phyloP scores from a whole-genome alignment of 1,140 invertebrate species.

The Colletes latitarsis region DNA sequence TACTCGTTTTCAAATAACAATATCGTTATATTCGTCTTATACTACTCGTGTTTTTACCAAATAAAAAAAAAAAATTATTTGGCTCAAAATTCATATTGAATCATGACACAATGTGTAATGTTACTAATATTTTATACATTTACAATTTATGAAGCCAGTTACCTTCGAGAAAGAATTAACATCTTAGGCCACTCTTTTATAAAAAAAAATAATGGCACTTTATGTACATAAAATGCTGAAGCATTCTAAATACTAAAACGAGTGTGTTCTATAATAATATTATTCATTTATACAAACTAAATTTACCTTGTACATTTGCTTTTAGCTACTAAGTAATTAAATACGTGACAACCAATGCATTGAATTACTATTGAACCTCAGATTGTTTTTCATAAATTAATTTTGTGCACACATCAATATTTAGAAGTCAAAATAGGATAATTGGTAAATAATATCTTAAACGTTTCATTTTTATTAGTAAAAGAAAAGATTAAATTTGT shows the following conservation, averaged over 20 bases:
- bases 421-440: neutral
- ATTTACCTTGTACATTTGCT: slow-evolving; percentile 42
- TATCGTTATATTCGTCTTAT: slow-evolving; percentile 40
- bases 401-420: slow-evolving; percentile 15
- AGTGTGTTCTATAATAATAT: slow-evolving; percentile 40
- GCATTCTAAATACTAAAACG: slow-evolving; percentile 38
- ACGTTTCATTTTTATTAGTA: neutral
- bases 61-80: neutral
- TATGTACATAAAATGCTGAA: slow-evolving; percentile 41
- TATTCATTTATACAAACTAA: slow-evolving; percentile 44
- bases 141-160: slow-evolving; percentile 24
- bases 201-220: slow-evolving; percentile 16
- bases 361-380: slow-evolving; percentile 8
- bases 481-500: neutral
- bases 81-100: slow-evolving; percentile 37
- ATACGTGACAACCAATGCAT: slow-evolving; percentile 31
- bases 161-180: slow-evolving; percentile 7
- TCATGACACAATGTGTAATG: slow-evolving; percentile 8
- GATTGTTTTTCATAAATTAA: slow-evolving; percentile 10
- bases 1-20: slow-evolving; percentile 8
- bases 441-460: neutral
- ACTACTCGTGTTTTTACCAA: slow-evolving; percentile 33
- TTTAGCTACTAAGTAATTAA: slow-evolving; percentile 43
- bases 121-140: slow-evolving; percentile 51
- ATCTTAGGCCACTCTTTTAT: slow-evolving; percentile 32